A percentile compares a stretch with the other conserved stretches of the same genome.
Evolutionary conservation across 2,113 vertebrate species (phyloP).

Genomic region (Jaculus jaculus): DNA sequence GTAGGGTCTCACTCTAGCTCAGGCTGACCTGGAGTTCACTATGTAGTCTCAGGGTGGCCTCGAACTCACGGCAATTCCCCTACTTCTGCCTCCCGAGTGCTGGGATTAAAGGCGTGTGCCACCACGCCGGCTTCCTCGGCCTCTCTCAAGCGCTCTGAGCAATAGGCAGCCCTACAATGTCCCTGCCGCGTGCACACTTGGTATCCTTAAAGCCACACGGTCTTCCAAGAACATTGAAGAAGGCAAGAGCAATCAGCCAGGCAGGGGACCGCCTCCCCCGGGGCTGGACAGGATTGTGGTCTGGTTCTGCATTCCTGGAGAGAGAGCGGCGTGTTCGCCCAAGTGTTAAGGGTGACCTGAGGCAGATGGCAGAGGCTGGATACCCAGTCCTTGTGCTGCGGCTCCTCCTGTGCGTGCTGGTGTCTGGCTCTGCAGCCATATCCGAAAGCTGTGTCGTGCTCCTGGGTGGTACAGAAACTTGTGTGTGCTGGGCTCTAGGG

Average conservation of each 20-base stretch:
- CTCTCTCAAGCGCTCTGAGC: not conserved
- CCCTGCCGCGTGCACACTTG: not conserved
- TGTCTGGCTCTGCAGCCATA: not conserved
- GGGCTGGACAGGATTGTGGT: not conserved
- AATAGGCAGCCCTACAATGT: not conserved
- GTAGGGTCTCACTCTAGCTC: no score
- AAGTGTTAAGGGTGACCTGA: not conserved
- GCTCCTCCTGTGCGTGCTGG: not conserved
- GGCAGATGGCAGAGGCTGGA: no score
- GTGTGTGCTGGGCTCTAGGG: not conserved
- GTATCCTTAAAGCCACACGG: no score
- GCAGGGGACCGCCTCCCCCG: not conserved
- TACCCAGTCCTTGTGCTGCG: fast-evolving
- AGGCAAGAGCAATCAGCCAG: no score
- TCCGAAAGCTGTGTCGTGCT: not conserved
- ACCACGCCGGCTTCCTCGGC: no score
- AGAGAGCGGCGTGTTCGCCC: not conserved
- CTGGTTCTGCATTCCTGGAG: not conserved
- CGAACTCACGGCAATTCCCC: no score
- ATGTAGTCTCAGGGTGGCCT: no score
- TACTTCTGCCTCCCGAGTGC: no score
- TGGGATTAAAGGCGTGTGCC: no score
- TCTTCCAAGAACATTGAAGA: no score
- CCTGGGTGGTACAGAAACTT: not conserved
- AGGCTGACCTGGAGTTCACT: no score